Conservation (phyloP, 2,113 vertebrate genomes). For the Gymnogyps californianus region DNA sequence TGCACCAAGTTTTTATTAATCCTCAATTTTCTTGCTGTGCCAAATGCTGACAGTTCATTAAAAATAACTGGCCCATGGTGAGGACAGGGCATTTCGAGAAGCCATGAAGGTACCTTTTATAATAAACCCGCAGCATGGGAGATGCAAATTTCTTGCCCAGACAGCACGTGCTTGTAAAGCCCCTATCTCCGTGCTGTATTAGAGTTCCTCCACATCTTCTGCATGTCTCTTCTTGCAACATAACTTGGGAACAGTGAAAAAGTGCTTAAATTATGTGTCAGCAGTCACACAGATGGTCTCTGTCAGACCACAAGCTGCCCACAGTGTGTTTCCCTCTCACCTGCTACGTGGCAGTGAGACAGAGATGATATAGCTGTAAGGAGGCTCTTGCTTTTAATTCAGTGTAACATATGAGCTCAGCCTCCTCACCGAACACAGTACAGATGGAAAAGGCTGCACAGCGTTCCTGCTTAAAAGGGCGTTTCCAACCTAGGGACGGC, state of each 20-base stretch:
- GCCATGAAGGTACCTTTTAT: not conserved
- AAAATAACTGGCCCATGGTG: not conserved
- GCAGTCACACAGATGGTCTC: constrained; percentile 27
- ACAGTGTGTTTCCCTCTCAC: constrained; percentile 19
- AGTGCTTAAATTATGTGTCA: not conserved
- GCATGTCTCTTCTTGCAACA: not conserved
- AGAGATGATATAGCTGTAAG: not conserved
- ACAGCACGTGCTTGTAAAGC: not conserved
- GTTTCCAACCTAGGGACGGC: not conserved
- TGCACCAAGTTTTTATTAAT: not conserved
- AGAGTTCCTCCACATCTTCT: not conserved
- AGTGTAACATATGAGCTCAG: not conserved
- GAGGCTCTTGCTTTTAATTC: not conserved
- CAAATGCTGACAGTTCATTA: not conserved
- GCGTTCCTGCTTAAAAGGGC: not conserved
- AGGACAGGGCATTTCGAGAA: not conserved
- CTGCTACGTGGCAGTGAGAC: not conserved
- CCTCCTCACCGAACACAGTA: not conserved
- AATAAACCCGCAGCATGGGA: not conserved
- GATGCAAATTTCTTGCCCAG: not conserved
- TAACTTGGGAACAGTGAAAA: not conserved
- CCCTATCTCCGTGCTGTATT: not conserved
- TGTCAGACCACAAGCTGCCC: constrained; percentile 33
- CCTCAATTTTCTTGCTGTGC: not conserved
- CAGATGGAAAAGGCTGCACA: constrained; percentile 9